Conservation (phyloP, 2,113 vertebrate species). For the Paralichthys olivaceus region DNA sequence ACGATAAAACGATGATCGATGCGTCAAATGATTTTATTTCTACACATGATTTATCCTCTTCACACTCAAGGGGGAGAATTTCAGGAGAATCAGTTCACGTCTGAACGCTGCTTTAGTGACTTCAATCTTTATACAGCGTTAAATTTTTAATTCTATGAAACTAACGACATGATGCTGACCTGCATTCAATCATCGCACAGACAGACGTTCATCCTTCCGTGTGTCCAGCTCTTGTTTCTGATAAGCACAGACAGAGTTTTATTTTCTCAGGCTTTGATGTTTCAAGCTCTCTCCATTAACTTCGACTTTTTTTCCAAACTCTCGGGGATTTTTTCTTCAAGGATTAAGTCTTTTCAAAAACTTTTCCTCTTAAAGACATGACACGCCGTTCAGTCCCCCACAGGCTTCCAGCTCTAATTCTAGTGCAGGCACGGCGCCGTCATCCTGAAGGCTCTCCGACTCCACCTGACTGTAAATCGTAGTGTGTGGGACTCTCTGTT, state of each 20-base stretch:
- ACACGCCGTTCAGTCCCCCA: constrained; percentile 41
- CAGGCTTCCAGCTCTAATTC: constrained; percentile 43
- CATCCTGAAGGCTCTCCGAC: constrained; percentile 40
- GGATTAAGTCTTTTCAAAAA: constrained; percentile 56
- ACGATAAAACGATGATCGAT: background rate
- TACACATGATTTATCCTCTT: too few species aligned
- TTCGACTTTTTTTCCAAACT: constrained; percentile 4
- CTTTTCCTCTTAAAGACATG: constrained; percentile 37
- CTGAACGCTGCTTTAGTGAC: too few species aligned
- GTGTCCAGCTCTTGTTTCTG: constrained; percentile 8
- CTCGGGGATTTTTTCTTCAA: constrained; percentile 38
- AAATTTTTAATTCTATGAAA: too few species aligned
- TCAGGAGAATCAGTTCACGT: too few species aligned
- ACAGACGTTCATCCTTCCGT: background rate
- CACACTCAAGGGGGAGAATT: too few species aligned
- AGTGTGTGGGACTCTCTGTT: constrained; percentile 5
- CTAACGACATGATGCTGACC: too few species aligned
- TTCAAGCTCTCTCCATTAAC: constrained; percentile 20
- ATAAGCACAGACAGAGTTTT: constrained; percentile 12
- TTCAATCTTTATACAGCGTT: too few species aligned
- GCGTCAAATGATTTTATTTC: background rate
- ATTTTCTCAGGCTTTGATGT: constrained; percentile 18
- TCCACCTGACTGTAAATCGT: constrained; percentile 44
- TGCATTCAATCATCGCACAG: background rate
- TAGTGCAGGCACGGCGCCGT: constrained; percentile 25